Evolutionary conservation across 92 coral and sea anemone genomes (phyloP).

Genomic region (Chrysogorgia sp.): DNA sequence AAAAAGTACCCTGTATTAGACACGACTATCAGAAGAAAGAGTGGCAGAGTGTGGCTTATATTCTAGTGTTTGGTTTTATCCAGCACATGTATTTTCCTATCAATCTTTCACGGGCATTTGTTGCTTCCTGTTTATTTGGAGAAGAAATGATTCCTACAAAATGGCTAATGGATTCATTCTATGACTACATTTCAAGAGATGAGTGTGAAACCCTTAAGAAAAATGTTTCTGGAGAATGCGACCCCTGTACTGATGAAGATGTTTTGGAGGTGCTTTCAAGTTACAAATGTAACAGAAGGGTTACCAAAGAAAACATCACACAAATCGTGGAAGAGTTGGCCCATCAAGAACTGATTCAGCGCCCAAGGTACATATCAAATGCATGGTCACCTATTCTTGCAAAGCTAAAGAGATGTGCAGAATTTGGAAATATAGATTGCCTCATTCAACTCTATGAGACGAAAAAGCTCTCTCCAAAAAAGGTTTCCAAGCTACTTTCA

Average conservation of each 20-base stretch:
- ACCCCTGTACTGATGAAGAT: slow-evolving; percentile 54
- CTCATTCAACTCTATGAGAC: slow-evolving; percentile 32
- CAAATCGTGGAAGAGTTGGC: slow-evolving; percentile 48
- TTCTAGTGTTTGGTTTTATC: slow-evolving; percentile 45
- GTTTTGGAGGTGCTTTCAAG: slow-evolving; percentile 43
- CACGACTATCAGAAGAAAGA: slow-evolving; percentile 54
- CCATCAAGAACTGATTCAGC: slow-evolving; percentile 58
- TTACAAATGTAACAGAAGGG: slow-evolving; percentile 52
- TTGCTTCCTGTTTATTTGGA: slow-evolving; percentile 44
- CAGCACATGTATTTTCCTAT: slow-evolving; percentile 45
- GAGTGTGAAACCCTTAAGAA: slow-evolving; percentile 48
- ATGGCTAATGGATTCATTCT: slow-evolving; percentile 37
- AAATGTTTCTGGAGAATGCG: slow-evolving; percentile 45
- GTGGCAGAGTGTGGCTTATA: slow-evolving; percentile 57
- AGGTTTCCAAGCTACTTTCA: slow-evolving; percentile 42
- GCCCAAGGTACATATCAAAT: slow-evolving; percentile 58
- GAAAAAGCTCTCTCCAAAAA: slow-evolving; percentile 47
- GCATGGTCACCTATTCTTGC: slow-evolving; percentile 51
- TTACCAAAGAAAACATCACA: slow-evolving; percentile 46
- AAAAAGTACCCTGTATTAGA: slow-evolving; percentile 49
- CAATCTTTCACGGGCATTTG: slow-evolving; percentile 48
- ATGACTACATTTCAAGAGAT: slow-evolving; percentile 43
- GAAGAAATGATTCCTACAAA: slow-evolving; percentile 42
- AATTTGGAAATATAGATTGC: slow-evolving; percentile 43
- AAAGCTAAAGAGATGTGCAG: slow-evolving; percentile 15